Evolutionary conservation across 1,140 invertebrate genomes (phyloP).

Genomic region (Euwallacea similis): DNA sequence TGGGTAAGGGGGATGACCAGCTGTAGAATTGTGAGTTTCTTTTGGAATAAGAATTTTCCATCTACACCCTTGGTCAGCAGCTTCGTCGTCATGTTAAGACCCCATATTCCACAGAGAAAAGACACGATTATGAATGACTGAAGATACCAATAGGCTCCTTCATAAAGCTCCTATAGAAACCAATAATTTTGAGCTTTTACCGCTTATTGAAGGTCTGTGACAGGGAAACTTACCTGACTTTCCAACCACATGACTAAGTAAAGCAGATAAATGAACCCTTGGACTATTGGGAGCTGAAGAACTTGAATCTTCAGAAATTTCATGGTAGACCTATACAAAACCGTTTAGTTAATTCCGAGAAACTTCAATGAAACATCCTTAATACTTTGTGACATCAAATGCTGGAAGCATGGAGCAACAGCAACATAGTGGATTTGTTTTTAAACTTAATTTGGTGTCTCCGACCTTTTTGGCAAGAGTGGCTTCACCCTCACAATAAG

Average conservation of each 20-base stretch:
- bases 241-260: slow-evolving; percentile 64
- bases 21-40: slow-evolving; percentile 59
- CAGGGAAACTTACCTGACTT: slow-evolving; percentile 57
- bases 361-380: slow-evolving; percentile 46
- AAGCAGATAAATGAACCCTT: slow-evolving; percentile 59
- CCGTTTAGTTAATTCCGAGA: no score
- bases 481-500: slow-evolving; percentile 63
- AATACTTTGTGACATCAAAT: slow-evolving; percentile 51
- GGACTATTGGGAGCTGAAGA: slow-evolving; percentile 62
- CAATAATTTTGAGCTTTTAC: neutral
- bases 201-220: neutral
- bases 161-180: slow-evolving; percentile 61
- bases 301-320: slow-evolving; percentile 57
- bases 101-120: slow-evolving; percentile 66
- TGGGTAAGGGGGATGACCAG: slow-evolving; percentile 60
- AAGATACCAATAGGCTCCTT: slow-evolving; percentile 61
- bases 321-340: slow-evolving; percentile 40
- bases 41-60: slow-evolving; percentile 48
- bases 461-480: slow-evolving; percentile 59
- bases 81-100: slow-evolving; percentile 61
- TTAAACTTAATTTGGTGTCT: slow-evolving; percentile 56
- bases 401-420: slow-evolving; percentile 61
- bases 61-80: slow-evolving; percentile 55
- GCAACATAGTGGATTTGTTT: slow-evolving; percentile 64
- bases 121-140: slow-evolving; percentile 62